Evolutionary conservation across 2,113 vertebrate genomes (phyloP), one percentile per base, ranked within the genome.

Genomic region (Anas platyrhynchos): DNA sequence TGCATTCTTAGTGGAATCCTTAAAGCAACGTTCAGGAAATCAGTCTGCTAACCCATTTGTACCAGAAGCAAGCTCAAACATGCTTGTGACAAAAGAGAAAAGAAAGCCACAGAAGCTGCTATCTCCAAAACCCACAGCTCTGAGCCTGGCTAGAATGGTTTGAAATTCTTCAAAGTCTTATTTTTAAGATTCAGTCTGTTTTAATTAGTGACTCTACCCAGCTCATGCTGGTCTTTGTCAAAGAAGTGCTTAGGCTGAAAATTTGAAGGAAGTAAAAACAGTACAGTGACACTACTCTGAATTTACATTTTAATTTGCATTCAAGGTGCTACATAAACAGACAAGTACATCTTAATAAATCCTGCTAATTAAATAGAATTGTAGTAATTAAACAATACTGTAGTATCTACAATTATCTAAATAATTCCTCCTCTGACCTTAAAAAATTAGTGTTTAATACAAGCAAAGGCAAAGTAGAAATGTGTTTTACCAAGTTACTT

Each of bases 1-100:
- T 87, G 97, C 96, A 43, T 78, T 98, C n/a, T 91, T 99, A 3
- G 96, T 98, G 96, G 97, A 98, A 68, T 97, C 98, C 36, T 92
- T 98, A 91, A 98, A 97, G 91, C 97, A 97, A 34, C 97, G 95
- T 32, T 92, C 97, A 20, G 63, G 96, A 48, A 93, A 78, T 71
- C 89, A 83, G 5, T 26, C 56, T 58, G 83, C 62, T 56, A 86
- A 38, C 8, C 13, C 62, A 11, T n/a, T 58, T 31, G 6, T 65
- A 26, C 11, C 71, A 25, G 83, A 72, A 81, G 94, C 85, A 76
- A 89, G 86, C 13, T 36, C 94, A 11, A 82, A 86, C 6, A 20
- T 31, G 15, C 31, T 63, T 26, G 23, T 1, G 8, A 90, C 69
- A 36, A 96, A 87, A n/a, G 91, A 91, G 34, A 96, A 80, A 68